Evolutionary conservation across 23 tunicate species (phyloP), one percentile per base, ranked within the genome.

Genomic region (Styela clava): DNA sequence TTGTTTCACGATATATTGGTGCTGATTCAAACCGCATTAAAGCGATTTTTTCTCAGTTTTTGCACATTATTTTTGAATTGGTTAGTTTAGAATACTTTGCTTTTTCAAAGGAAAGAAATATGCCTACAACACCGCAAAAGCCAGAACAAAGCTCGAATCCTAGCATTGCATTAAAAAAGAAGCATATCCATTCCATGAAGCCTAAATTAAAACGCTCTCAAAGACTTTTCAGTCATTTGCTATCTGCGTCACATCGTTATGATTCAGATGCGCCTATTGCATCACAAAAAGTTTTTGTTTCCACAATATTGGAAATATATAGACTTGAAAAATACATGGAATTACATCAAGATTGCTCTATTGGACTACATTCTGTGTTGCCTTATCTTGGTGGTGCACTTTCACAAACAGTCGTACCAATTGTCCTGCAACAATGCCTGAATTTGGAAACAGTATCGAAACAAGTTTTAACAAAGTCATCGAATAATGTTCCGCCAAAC

Each of bases 371-470:
- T 52, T 76, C 81, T 0, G 81, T 76, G 35, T 84, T 93, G 64
- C 84, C 84, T 9, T 85, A 63, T 51, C 63, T 93, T 19, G 56
- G 85, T 21, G 63, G 37, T 34, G 68, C 79, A 16, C 61, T 87
- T 52, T 83, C 92, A 16, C 84, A 71, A 33, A 30, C 86, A 33
- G 78, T 78, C 36, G 30, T 81, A 1, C 85, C 98, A 16, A 33
- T 93, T 16, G 36, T 84, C 30, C 24, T 72, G 25, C 90, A 85
- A 51, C 64, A 88, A 9, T 93, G 98, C 35, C 61, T 82, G 31
- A 87, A 87, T 77, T 28, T 93, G 63, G 91, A 93, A 51, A 71
- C 25, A 28, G 88, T 81, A 19, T 68, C 85, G 19, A 82, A 70
- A 0, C 2, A 24, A 44, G 37, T 76, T 16, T 76, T 44, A 27